Conservation (phyloP, 2,888 invertebrate genomes). For the Argyresthia albistria region DNA sequence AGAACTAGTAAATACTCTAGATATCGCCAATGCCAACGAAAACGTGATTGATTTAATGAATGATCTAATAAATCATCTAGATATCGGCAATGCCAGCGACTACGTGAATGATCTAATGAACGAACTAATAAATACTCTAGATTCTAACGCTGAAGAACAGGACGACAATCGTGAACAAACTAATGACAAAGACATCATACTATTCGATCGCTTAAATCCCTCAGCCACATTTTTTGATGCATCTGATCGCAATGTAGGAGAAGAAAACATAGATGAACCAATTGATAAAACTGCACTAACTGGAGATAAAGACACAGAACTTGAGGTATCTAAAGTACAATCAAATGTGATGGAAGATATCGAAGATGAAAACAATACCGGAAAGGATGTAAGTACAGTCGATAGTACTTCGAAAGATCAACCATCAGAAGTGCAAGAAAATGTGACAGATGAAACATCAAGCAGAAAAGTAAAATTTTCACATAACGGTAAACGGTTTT, state of each 20-base stretch:
- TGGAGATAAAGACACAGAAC: background rate
- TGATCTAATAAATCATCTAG: too few relatives aligned
- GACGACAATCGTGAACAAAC: too few relatives aligned
- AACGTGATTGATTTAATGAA: too few relatives aligned
- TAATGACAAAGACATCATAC: background rate
- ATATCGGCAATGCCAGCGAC: too few relatives aligned
- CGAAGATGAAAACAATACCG: background rate
- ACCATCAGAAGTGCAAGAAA: constrained; percentile 11
- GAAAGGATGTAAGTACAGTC: background rate
- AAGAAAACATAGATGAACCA: too few relatives aligned
- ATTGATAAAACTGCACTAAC: too few relatives aligned
- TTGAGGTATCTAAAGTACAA: background rate
- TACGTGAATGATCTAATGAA: too few relatives aligned
- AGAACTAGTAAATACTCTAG: too few relatives aligned
- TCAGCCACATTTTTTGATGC: background rate
- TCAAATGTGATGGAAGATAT: background rate
- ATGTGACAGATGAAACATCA: constrained; percentile 28
- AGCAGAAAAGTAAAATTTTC: constrained; percentile 15
- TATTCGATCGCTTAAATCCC: background rate
- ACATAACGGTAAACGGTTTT: too few relatives aligned
- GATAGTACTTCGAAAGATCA: constrained; percentile 4
- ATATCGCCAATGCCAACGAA: too few relatives aligned
- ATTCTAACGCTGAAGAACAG: too few relatives aligned
- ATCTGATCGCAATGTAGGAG: background rate
- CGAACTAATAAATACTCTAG: too few relatives aligned